Conservation (phyloP, 2,888 invertebrate genomes). For the Pyrocoelia pectoralis region DNA sequence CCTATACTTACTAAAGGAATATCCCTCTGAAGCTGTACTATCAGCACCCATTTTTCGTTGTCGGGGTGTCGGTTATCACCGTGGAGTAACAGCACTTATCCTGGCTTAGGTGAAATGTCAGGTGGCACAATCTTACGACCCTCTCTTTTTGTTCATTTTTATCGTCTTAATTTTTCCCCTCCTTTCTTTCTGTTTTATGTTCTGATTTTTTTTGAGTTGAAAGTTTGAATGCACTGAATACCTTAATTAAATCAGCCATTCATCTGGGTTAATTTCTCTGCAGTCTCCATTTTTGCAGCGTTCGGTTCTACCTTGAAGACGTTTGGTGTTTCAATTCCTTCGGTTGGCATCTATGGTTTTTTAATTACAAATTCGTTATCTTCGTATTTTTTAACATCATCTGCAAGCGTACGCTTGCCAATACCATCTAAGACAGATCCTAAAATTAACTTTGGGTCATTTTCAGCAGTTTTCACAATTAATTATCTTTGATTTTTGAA, state of each 20-base stretch:
- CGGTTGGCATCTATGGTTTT: slow-evolving; percentile 35
- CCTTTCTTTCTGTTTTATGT: slow-evolving; percentile 53
- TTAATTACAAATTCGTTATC: slow-evolving; percentile 41
- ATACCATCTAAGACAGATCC: slow-evolving; percentile 84
- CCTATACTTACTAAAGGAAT: slow-evolving; percentile 79
- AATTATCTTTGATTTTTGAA: slow-evolving; percentile 67
- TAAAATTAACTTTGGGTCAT: slow-evolving; percentile 82
- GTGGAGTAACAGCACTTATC: slow-evolving; percentile 57
- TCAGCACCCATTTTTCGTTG: slow-evolving; percentile 80
- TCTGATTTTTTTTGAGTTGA: slow-evolving; percentile 59
- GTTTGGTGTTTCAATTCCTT: not conserved
- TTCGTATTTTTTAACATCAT: slow-evolving; percentile 59
- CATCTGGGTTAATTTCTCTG: slow-evolving; percentile 42
- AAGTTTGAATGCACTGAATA: slow-evolving; percentile 85
- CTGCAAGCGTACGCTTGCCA: slow-evolving; percentile 72
- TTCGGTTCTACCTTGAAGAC: not conserved
- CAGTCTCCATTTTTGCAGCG: slow-evolving; percentile 40
- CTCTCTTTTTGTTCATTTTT: slow-evolving; percentile 22
- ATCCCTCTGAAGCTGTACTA: slow-evolving; percentile 80
- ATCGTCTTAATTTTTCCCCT: slow-evolving; percentile 40
- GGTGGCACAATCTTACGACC: slow-evolving; percentile 56
- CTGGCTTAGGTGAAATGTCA: slow-evolving; percentile 52
- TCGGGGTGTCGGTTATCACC: slow-evolving; percentile 57
- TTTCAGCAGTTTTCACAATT: slow-evolving; percentile 69
- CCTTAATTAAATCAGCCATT: slow-evolving; percentile 88